Evolutionary conservation across 1,140 invertebrate genomes (phyloP), one percentile per base, ranked within the genome.

Genomic region (Microvelia longipes): DNA sequence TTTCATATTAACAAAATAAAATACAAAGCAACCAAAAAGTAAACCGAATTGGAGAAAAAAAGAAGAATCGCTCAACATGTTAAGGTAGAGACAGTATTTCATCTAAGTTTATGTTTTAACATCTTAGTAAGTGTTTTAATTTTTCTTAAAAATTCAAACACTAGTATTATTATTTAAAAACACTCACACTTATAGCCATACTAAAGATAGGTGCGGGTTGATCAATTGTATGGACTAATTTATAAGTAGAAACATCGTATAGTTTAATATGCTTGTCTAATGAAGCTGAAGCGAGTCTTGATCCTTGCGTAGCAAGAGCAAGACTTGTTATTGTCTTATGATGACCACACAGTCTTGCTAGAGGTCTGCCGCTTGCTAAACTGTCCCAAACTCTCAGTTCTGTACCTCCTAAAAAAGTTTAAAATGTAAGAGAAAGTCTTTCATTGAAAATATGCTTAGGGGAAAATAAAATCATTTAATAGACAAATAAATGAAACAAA

Each of bases 191-290:
- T 62, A 89, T 83, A 71, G 86, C 93, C 75, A 98, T 79, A 80
- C 92, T 95, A 2, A 98, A 82, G 66, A 98, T 85, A 28, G 92
- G 86, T 82, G 94, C 96, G 5, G 94, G 89, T 79, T 92, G 96
- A 77, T 92, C 89, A 27, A 97, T 82, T 15, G 91, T 91, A 75
- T 97, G 91, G 14, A 97, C 88, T 1, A 89, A 84, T 81, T 93
- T 89, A 77, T 94, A 97, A 0, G 87, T 89, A 68, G 86, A 84
- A 65, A 93, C 83, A 78, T 98, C 91, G 80, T 96, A 97, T 73
- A 98, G 87, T 83, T 98, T 98, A 0, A 98, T 89, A 81, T 97
- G 93, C 74, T 91, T 86, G 77, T 98, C 96, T 63, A 98, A 81
- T 1, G 93, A 94, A 2, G 88, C 93, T 11, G 94, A 96, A 72